These are phyloP conservation scores for Neotoxoptera formosana DNA, from an alignment of 1,140 invertebrate genomes.

Conservation along the genomic window DNA sequence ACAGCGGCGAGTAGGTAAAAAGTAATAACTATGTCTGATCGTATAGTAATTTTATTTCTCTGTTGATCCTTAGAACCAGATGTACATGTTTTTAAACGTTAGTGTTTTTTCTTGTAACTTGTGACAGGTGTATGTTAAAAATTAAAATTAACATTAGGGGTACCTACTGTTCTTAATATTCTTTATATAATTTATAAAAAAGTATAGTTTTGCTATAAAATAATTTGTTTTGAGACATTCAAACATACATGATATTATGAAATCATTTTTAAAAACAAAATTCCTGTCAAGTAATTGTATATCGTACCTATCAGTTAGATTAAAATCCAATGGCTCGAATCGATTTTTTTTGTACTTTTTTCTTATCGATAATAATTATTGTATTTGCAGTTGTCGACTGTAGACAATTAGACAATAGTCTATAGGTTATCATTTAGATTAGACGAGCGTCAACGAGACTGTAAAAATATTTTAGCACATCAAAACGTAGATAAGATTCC, in stretches of 20 bases:
- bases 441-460: neutral
- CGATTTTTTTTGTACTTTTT: neutral
- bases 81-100: slow-evolving; percentile 28
- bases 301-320: neutral
- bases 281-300: neutral
- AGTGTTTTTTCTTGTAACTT: neutral
- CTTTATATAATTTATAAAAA: neutral
- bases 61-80: slow-evolving; percentile 5
- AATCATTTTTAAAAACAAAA: slow-evolving; percentile 11
- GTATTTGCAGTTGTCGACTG: neutral
- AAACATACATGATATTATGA: neutral
- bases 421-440: neutral
- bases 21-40: neutral
- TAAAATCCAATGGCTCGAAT: neutral
- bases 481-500: neutral
- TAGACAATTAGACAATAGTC: no score
- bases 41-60: neutral
- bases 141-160: slow-evolving; percentile 7
- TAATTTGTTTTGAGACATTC: neutral
- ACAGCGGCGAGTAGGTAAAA: neutral
- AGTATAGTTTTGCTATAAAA: neutral
- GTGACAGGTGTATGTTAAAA: slow-evolving; percentile 36
- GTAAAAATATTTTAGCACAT: neutral
- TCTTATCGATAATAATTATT: neutral
- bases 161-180: neutral